Conservation (phyloP, 2,888 invertebrate genomes). For the Helleia helle region DNA sequence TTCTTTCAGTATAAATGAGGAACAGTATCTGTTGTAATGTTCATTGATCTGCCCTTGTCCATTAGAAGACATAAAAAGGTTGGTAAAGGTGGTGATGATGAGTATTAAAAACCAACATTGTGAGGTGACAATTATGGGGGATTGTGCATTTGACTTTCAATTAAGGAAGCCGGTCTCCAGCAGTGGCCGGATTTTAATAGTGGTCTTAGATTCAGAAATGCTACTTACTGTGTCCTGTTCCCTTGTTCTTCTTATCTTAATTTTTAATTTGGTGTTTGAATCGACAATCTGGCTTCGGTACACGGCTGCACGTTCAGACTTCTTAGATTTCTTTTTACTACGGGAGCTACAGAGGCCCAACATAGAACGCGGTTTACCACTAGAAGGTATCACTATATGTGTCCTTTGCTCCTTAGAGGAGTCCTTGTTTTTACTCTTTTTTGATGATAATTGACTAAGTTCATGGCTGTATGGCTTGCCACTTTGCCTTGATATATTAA, state of each 20-base stretch:
- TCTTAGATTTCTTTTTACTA: slow-evolving; percentile 66
- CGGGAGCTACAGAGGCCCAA: slow-evolving; percentile 61
- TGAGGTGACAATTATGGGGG: too few relatives aligned
- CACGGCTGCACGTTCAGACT: slow-evolving; percentile 53
- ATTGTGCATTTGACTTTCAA: too few relatives aligned
- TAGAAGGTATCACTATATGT: slow-evolving; percentile 56
- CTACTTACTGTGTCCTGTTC: slow-evolving; percentile 53
- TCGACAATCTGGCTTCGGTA: slow-evolving; percentile 78
- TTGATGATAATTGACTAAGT: slow-evolving; percentile 72
- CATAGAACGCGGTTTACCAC: slow-evolving; percentile 69
- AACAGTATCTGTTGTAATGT: too few relatives aligned
- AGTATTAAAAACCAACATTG: too few relatives aligned
- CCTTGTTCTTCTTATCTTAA: slow-evolving; percentile 79
- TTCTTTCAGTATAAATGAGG: too few relatives aligned
- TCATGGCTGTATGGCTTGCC: slow-evolving; percentile 72
- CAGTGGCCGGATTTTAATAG: too few relatives aligned
- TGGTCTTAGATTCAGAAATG: background rate
- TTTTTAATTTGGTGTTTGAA: slow-evolving; percentile 78
- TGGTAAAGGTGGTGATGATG: too few relatives aligned
- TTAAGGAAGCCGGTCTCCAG: too few relatives aligned
- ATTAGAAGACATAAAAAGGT: too few relatives aligned
- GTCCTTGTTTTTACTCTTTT: slow-evolving; percentile 57
- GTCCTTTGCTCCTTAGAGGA: slow-evolving; percentile 48
- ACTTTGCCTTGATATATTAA: slow-evolving; percentile 53
- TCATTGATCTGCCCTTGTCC: too few relatives aligned